phyloP scores from a whole-genome alignment of 1,140 invertebrate genomes.

The Hydropsyche tenuis region DNA sequence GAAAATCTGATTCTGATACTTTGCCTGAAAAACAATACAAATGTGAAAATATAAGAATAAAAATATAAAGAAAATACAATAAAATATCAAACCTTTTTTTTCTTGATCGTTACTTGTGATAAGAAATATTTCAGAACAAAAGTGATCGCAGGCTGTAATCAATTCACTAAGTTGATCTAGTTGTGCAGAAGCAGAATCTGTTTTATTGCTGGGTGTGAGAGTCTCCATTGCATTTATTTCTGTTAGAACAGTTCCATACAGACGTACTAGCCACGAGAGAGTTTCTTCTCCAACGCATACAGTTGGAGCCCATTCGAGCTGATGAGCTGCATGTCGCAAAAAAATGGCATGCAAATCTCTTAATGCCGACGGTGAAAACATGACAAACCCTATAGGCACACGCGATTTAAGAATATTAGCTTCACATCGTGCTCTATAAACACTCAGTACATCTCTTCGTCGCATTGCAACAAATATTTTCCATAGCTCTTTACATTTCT shows the following conservation, averaged over 20 bases:
- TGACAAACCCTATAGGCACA: not conserved
- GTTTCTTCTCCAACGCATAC: conserved; percentile 44
- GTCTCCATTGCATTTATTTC: not conserved
- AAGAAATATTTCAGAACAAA: conserved; percentile 12
- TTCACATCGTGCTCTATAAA: conserved; percentile 60
- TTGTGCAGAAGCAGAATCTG: not conserved
- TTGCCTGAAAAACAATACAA: conserved; percentile 36
- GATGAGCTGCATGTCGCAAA: conserved; percentile 41
- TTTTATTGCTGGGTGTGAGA: not conserved
- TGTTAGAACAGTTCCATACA: conserved; percentile 37
- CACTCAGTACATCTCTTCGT: conserved; percentile 60
- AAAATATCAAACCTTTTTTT: conserved; percentile 36
- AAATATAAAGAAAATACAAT: not conserved
- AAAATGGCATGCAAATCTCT: conserved; percentile 44
- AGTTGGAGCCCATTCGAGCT: conserved; percentile 44
- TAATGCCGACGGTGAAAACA: conserved; percentile 10
- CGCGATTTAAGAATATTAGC: conserved; percentile 28
- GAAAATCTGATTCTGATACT: conserved; percentile 45
- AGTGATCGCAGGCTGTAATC: conserved; percentile 44
- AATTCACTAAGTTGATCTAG: conserved; percentile 25
- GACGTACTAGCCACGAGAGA: conserved; percentile 39
- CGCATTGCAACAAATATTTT: conserved; percentile 60
- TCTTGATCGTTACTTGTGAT: conserved; percentile 36
- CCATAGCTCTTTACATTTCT: conserved; percentile 55
- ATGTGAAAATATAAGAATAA: not conserved